These are phyloP conservation scores for Dissostichus mawsoni DNA, from an alignment of 2,113 vertebrate genomes.

Conservation along the genomic window DNA sequence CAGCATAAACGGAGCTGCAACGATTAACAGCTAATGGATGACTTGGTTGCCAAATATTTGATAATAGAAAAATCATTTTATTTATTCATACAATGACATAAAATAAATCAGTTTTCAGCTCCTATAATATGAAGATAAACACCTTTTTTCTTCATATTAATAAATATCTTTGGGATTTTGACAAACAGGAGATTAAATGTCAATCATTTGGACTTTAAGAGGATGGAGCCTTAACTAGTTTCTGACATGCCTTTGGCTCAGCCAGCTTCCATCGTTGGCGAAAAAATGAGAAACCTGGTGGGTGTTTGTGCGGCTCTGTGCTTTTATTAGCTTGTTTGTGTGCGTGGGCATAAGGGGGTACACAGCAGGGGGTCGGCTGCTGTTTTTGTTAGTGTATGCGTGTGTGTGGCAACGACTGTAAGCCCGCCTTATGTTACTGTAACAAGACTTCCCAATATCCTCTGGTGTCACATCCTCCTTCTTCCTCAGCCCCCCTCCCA, in stretches of 20 bases:
- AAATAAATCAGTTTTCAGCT: too few relatives aligned
- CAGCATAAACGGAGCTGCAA: background rate
- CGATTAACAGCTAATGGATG: too few relatives aligned
- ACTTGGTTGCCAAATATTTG: too few relatives aligned
- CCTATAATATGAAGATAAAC: too few relatives aligned
- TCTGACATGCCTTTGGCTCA: too few relatives aligned
- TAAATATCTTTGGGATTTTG: too few relatives aligned
- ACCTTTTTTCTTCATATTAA: too few relatives aligned
- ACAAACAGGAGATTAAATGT: too few relatives aligned
- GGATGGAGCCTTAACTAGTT: too few relatives aligned
- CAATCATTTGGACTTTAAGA: too few relatives aligned
- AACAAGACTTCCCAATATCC: constrained; percentile 59
- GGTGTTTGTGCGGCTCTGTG: constrained; percentile 7
- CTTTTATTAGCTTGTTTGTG: constrained; percentile 60
- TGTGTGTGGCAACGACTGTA: constrained; percentile 29
- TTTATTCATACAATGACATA: too few relatives aligned
- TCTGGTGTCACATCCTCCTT: constrained; percentile 46
- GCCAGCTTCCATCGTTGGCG: background rate
- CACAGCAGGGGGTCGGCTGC: constrained; percentile 37
- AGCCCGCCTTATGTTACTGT: constrained; percentile 49
- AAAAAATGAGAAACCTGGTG: constrained; percentile 7
- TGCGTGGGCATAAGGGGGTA: constrained; percentile 2
- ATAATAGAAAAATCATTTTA: too few relatives aligned
- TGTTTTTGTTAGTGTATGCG: constrained; percentile 8
- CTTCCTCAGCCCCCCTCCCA: constrained; percentile 32